phyloP scores from a whole-genome alignment of 1,140 invertebrate genomes.

The Neotoxoptera formosana region DNA sequence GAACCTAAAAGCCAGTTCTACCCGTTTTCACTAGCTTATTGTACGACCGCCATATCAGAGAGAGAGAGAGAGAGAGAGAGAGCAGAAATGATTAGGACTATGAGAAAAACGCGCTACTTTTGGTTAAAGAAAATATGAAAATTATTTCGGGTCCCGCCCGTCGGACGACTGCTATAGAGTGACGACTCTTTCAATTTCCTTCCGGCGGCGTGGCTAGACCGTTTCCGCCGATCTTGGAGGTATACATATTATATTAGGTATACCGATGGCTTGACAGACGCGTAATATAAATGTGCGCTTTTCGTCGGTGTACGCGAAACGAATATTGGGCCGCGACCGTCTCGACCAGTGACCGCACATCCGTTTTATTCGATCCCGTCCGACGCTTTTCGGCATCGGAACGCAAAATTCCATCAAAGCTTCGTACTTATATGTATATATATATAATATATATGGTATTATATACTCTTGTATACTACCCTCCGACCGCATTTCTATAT shows the following conservation, averaged over 20 bases:
- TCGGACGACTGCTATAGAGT: too few relatives aligned
- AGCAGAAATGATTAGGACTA: not conserved
- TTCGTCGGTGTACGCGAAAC: not conserved
- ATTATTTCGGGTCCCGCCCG: too few relatives aligned
- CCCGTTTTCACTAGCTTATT: too few relatives aligned
- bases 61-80: not conserved
- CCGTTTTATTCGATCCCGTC: not conserved
- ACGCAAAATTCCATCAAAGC: not conserved
- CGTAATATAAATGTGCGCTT: not conserved
- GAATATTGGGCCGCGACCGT: not conserved
- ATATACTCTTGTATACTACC: not conserved
- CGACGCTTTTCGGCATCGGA: not conserved
- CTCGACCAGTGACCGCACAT: not conserved
- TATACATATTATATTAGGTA: too few relatives aligned
- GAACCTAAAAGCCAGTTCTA: not conserved
- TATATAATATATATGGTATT: too few relatives aligned
- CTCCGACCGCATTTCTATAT: not conserved
- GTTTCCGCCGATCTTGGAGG: too few relatives aligned
- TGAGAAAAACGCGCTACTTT: not conserved
- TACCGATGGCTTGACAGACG: not conserved
- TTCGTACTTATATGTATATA: not conserved
- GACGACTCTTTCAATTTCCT: too few relatives aligned
- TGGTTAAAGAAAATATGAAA: too few relatives aligned
- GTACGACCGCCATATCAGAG: not conserved
- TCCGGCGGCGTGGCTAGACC: too few relatives aligned